phyloP scores from a whole-genome alignment of 1,140 invertebrate genomes.

The Melanaphis sacchari region DNA sequence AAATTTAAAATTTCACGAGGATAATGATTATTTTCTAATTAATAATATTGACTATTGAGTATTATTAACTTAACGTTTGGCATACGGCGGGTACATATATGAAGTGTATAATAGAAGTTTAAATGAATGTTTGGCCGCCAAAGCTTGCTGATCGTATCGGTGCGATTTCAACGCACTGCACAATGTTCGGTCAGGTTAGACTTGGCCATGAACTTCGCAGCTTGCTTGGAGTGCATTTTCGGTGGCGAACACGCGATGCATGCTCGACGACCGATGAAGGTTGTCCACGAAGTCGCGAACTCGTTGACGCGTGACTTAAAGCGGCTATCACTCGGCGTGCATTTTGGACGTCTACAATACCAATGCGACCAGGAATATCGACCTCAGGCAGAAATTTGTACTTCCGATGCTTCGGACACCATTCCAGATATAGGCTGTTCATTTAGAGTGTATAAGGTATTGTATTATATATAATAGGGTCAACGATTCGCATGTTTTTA shows the following conservation, averaged over 20 bases:
- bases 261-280: neutral
- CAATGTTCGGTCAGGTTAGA: neutral
- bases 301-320: neutral
- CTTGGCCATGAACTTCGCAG: slow-evolving; percentile 19
- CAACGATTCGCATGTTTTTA: neutral
- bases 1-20: neutral
- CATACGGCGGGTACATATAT: neutral
- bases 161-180: neutral
- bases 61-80: neutral
- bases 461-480: neutral
- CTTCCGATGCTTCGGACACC: neutral
- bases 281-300: neutral
- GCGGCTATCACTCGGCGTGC: neutral
- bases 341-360: neutral
- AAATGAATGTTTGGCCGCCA: neutral
- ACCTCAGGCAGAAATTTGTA: neutral
- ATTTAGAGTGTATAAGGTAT: neutral
- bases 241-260: neutral
- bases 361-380: neutral
- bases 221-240: neutral
- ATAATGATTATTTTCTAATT: neutral
- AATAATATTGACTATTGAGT: neutral
- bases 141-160: neutral
- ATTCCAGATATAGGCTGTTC: neutral
- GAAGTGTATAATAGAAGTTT: neutral